phyloP scores from a whole-genome alignment of 2,888 invertebrate genomes.

The Philhelius pedissequus region DNA sequence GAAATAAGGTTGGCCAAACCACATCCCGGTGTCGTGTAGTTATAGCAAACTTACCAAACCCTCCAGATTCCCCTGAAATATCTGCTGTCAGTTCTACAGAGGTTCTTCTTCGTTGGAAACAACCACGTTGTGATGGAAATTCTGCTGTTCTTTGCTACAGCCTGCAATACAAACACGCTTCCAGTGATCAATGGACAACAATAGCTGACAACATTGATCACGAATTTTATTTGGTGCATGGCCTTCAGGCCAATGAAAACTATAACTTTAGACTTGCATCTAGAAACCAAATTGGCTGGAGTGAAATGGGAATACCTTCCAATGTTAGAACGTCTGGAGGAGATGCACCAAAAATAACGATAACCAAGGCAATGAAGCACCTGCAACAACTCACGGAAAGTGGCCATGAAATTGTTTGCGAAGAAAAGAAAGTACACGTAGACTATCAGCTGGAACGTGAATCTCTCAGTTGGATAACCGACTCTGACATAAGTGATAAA shows the following conservation, averaged over 20 bases:
- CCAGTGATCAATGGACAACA: constrained; percentile 90
- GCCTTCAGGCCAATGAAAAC: constrained; percentile 87
- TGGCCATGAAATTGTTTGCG: constrained; percentile 85
- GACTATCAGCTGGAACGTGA: constrained; percentile 88
- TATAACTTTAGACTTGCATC: constrained; percentile 95
- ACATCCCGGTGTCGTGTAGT: constrained; percentile 87
- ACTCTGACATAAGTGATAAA: constrained; percentile 84
- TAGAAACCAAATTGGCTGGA: constrained; percentile 95
- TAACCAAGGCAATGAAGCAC: constrained; percentile 90
- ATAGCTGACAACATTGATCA: constrained; percentile 94
- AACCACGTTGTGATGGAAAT: constrained; percentile 94
- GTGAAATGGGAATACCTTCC: constrained; percentile 92
- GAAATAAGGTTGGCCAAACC: constrained; percentile 92
- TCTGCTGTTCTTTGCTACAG: constrained; percentile 93
- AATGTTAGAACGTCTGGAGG: constrained; percentile 85
- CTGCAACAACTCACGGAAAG: constrained; percentile 91
- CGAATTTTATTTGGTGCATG: constrained; percentile 92
- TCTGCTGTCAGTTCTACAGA: constrained; percentile 90
- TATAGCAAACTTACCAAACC: constrained; percentile 88
- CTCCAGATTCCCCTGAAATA: constrained; percentile 94
- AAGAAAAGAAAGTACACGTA: constrained; percentile 83
- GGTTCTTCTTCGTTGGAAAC: constrained; percentile 94
- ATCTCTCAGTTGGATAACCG: constrained; percentile 86
- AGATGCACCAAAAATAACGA: constrained; percentile 86
- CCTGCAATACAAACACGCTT: constrained; percentile 88